Percentiles rank a stretch among this genome's conserved stretches.
Evolutionary conservation across 1,140 invertebrate genomes (phyloP).

Genomic region (Teleogryllus occipitalis): DNA sequence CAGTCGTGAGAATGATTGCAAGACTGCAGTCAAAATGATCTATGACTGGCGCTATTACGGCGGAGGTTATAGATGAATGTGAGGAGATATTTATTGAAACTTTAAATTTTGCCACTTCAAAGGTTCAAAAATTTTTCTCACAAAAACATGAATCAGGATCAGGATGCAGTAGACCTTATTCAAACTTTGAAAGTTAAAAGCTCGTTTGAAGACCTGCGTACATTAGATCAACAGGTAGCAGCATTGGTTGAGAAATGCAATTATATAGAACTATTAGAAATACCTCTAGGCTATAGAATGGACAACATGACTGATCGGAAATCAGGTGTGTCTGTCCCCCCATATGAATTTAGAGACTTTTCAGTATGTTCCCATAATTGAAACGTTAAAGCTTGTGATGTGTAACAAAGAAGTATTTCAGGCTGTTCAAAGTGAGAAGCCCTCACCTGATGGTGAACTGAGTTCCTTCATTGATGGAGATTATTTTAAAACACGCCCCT

Average conservation of each 20-base stretch:
- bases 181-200: constrained; percentile 7
- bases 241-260: background rate
- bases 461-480: constrained; percentile 10
- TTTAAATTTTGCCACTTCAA: too few species aligned
- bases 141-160: background rate
- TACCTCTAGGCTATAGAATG: background rate
- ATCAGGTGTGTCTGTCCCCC: background rate
- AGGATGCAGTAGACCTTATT: background rate
- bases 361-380: constrained; percentile 8
- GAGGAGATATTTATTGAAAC: too few species aligned
- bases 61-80: background rate
- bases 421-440: too few species aligned
- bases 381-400: too few species aligned
- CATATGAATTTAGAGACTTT: background rate
- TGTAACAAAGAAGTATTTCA: too few species aligned
- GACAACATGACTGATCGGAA: background rate
- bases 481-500: background rate
- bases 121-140: background rate
- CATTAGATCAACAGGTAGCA: background rate
- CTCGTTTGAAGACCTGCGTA: constrained; percentile 8
- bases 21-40: background rate
- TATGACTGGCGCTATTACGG: background rate
- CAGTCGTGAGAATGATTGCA: constrained; percentile 7
- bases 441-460: too few species aligned
- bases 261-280: constrained; percentile 5